Evolutionary conservation across 2,113 vertebrate species (phyloP), one percentile per base, ranked within the genome.

Genomic region (Gymnorhina tibicen): DNA sequence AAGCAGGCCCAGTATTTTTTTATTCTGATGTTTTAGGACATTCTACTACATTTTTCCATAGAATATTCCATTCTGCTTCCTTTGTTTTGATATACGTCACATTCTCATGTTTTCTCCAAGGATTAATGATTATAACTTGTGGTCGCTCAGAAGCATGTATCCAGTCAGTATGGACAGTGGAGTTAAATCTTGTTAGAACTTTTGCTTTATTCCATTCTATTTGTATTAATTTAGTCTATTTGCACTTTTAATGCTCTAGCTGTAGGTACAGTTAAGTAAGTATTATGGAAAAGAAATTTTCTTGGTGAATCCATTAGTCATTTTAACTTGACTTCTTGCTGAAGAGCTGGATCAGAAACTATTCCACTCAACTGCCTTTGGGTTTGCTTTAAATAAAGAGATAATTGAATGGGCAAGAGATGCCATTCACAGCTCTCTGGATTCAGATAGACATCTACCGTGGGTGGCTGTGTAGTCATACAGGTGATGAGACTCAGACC

Each of bases 61-160:
- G 63, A 93, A 90, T 68, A 75, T 95, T 97, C 59, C 52, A 83
- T 95, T 96, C 81, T 94, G 37, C 30, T 86, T 80, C 47, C 67
- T 96, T 93, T 94, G 58, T 75, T 96, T 96, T 89, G 85, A 85
- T 80, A 55, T 73, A 46, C 39, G 23, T 81, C 60, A 33, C 20
- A 13, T 88, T 93, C 28, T 91, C 30, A 8, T 83, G 58, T 72
- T 94, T 93, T 87, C n/a, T 82, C 32, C 73, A 58, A 3, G 59
- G 70, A 80, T 63, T 87, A 67, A 72, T 80, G 56, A 28, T 44
- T 77, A 47, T 64, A 59, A 81, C 28, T 70, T 68, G 50, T 21
- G 33, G 73, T 66, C 24, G 72, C 53, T 91, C 53, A 78, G 67
- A 89, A 90, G 41, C 10, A 33, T 27, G 33, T 77, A 80, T 77